Conservation (phyloP, 2,888 invertebrate genomes). For the Cheiracanthium punctorium region DNA sequence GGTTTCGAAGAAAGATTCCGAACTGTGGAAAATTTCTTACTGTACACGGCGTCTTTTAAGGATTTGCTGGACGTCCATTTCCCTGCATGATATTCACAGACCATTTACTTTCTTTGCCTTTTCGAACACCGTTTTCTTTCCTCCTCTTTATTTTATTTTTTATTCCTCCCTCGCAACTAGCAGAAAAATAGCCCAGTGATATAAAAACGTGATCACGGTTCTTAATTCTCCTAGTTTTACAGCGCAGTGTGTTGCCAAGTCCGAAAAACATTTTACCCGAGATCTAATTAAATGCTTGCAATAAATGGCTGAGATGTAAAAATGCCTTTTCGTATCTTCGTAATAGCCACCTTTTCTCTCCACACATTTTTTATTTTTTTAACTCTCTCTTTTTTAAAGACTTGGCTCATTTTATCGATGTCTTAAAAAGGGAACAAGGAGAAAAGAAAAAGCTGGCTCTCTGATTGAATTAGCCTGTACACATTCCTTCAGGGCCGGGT, state of each 20-base stretch:
- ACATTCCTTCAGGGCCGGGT: neutral
- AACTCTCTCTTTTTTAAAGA: neutral
- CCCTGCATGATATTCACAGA: constrained; percentile 29
- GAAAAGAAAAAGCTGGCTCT: too few species aligned
- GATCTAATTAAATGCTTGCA: constrained; percentile 58
- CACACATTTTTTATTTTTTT: too few species aligned
- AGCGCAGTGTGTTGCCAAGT: constrained; percentile 53
- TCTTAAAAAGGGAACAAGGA: neutral
- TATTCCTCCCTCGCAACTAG: neutral
- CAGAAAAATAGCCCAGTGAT: constrained; percentile 44
- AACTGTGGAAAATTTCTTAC: too few species aligned
- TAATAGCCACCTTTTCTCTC: neutral
- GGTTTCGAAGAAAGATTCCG: too few species aligned
- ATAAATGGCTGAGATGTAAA: constrained; percentile 64
- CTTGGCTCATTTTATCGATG: neutral
- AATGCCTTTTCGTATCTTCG: constrained; percentile 6
- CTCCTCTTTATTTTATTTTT: constrained; percentile 11
- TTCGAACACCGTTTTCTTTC: constrained; percentile 40
- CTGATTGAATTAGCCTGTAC: neutral
- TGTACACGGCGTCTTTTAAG: too few species aligned
- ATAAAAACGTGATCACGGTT: constrained; percentile 64
- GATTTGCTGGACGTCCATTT: too few species aligned
- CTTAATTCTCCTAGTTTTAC: constrained; percentile 52
- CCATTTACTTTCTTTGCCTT: constrained; percentile 56
- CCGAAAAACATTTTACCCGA: constrained; percentile 47